Percentiles rank a stretch among this genome's conserved stretches.
phyloP scores from a whole-genome alignment of 2,797 vertebrate species.

The Lepus oiostolus region DNA sequence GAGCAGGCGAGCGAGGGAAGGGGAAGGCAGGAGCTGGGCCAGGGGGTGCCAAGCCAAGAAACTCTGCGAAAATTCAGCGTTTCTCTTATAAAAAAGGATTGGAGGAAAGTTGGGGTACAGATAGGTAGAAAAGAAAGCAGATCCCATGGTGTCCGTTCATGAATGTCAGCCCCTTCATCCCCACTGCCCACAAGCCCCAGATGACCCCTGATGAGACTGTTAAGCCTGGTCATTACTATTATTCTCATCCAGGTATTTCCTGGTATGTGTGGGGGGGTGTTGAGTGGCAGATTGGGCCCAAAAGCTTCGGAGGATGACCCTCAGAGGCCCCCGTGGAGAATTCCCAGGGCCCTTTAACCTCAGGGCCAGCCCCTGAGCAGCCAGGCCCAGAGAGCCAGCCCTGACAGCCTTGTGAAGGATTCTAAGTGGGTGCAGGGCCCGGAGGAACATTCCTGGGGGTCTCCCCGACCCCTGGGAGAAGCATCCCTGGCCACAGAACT shows the following conservation, averaged over 20 bases:
- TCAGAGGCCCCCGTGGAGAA: neutral
- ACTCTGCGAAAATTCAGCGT: neutral
- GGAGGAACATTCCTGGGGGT: neutral
- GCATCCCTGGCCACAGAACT: neutral
- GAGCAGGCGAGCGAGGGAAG: neutral
- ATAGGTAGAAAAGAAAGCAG: neutral
- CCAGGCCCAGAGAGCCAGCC: rapidly evolving
- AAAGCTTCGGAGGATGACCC: neutral
- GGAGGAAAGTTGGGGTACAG: neutral
- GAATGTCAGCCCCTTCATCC: too few species aligned
- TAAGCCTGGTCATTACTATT: neutral
- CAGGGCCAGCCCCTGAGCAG: neutral
- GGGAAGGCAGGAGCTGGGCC: neutral
- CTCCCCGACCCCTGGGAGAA: too few species aligned
- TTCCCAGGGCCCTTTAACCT: neutral
- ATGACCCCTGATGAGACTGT: rapidly evolving
- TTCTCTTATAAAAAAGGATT: neutral
- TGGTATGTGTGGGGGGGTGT: neutral
- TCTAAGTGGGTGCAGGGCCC: neutral
- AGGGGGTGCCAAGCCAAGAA: neutral
- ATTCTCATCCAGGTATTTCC: neutral
- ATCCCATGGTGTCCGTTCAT: rapidly evolving
- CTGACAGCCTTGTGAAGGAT: neutral
- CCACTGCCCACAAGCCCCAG: neutral
- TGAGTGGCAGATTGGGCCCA: neutral